Base-by-base conservation (phyloP, 2,888 invertebrate species). In the Hirudinaria manillensis region DNA sequence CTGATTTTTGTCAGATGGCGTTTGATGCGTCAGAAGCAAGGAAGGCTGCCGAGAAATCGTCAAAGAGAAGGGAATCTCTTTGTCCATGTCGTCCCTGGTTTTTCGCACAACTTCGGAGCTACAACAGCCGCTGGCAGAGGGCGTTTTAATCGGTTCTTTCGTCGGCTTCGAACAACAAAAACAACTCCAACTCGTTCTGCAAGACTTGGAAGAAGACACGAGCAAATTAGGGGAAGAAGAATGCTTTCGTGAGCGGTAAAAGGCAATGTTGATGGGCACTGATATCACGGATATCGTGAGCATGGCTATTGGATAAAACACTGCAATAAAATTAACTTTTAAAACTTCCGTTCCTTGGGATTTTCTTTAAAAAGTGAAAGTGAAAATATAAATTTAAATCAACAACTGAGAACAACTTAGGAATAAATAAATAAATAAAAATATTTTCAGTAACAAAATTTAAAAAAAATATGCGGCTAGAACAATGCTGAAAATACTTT, bases 221-320 rank as follows among this genome's bases (percentile, higher is more conserved):
- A 61, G 6, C 24, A 61, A 24, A 10, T 61, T 7, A 45, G 45
- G 45, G 16, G n/a, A n/a, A 13, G 61, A 61, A 7, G 61, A 61
- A 29, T 61, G 24, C 21, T 29, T 61, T 13, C 61, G 61, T 29
- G 24, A 27, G 32, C 68, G 68, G 36, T 68, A 68, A 32, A 32
- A 68, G 34, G 36, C 32, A 34, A 68, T 32, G 36, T 68, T 68
- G 36, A 68, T 36, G n/a, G 68, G 36, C n/a, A 68, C 32, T 32
- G 68, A 68, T 29, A 32, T 34, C 36, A 68, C 36, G 32, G 68
- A 68, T 24, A 68, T 68, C n/a, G 32, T 32, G 34, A 68, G 68
- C 68, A 68, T 68, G 32, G 36, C n/a, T 32, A 68, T 68, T 68
- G 68, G 68, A 34, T 68, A 68, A 32, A 68, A 68, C 32, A 68